Percentiles rank a stretch among this genome's conserved stretches.
These are phyloP conservation scores for Parazoanthus swiftii DNA, from an alignment of 92 coral and sea anemone genomes.

Conservation along the genomic window DNA sequence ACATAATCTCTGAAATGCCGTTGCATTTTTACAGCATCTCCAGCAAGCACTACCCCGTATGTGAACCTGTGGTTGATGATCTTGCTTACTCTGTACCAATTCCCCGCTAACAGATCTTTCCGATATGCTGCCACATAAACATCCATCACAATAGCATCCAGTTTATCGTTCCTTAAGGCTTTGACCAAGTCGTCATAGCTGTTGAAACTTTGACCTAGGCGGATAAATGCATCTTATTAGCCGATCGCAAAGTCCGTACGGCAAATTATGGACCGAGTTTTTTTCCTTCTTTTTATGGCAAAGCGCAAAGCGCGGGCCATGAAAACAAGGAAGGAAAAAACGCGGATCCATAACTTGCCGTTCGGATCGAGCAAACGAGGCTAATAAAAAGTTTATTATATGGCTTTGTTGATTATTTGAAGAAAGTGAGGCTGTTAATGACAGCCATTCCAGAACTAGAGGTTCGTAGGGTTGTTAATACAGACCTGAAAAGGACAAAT, in stretches of 20 bases:
- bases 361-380: too few species aligned
- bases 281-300: not conserved
- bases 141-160: slow-evolving; percentile 7
- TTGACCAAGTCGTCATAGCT: not conserved
- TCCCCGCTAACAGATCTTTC: not conserved
- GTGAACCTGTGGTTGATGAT: slow-evolving; percentile 3
- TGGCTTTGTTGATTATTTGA: too few species aligned
- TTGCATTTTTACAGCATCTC: not conserved
- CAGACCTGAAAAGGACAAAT: not conserved
- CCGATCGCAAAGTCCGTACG: too few species aligned
- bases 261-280: too few species aligned
- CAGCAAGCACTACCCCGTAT: not conserved
- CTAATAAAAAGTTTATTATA: too few species aligned
- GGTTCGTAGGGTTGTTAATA: not conserved
- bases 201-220: not conserved
- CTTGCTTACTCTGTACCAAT: not conserved
- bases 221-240: not conserved
- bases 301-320: not conserved
- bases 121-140: slow-evolving; percentile 1
- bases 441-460: too few species aligned
- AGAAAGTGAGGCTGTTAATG: too few species aligned
- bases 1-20: not conserved
- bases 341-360: too few species aligned
- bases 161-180: not conserved
- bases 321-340: too few species aligned